Evolutionary conservation across 2,113 vertebrate species (phyloP).

Genomic region (Tetrax tetrax): DNA sequence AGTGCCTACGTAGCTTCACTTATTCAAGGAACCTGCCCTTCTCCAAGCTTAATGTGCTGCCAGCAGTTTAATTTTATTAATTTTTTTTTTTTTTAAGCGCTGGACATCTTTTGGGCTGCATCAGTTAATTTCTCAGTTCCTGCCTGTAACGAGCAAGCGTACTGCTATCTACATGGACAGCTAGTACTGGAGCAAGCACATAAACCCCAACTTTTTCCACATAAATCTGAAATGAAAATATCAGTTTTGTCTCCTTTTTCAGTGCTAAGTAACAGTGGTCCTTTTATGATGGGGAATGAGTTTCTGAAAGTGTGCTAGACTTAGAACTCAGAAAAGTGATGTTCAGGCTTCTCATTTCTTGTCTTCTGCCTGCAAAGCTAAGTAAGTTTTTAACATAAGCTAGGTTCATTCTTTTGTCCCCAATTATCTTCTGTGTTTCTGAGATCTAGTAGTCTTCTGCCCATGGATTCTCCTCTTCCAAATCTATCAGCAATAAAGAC

Average conservation of each 20-base stretch:
- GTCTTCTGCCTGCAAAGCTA: neutral
- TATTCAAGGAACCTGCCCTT: neutral
- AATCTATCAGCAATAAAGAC: neutral
- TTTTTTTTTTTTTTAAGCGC: neutral
- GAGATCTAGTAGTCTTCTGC: neutral
- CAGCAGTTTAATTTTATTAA: neutral
- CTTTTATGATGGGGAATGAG: neutral
- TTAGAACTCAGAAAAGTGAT: neutral
- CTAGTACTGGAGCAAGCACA: neutral
- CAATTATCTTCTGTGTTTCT: neutral
- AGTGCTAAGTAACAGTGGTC: neutral
- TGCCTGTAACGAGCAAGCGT: neutral
- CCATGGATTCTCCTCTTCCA: neutral
- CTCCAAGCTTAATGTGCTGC: neutral
- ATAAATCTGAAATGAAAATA: neutral
- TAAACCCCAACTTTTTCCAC: neutral
- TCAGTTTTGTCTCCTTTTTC: neutral
- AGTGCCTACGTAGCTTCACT: neutral
- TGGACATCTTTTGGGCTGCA: neutral
- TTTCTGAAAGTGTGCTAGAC: neutral
- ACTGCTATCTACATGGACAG: neutral
- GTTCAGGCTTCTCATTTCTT: accelerated
- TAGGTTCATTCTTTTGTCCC: neutral
- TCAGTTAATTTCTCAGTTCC: neutral
- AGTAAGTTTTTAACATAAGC: neutral